Percentiles rank a stretch among this genome's conserved stretches.
phyloP scores from a whole-genome alignment of 2,113 vertebrate species.

The Corydoras maculifer region DNA sequence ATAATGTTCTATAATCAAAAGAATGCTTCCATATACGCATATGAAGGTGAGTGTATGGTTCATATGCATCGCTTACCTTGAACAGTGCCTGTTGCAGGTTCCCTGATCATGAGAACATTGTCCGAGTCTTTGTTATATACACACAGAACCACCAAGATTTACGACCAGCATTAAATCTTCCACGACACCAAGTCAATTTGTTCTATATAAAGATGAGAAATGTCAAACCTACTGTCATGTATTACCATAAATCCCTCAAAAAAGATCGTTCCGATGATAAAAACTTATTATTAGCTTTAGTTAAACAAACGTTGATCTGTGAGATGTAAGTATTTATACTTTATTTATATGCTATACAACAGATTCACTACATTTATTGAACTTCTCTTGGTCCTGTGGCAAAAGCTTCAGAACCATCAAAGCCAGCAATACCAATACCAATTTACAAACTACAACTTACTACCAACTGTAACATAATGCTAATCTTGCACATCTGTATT shows the following conservation, averaged over 20 bases:
- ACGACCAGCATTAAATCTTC: slow-evolving; percentile 5
- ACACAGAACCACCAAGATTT: slow-evolving; percentile 34
- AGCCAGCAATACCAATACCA: too few species aligned
- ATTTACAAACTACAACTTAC: too few species aligned
- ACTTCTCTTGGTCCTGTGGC: too few species aligned
- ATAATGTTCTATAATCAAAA: too few species aligned
- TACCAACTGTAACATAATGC: too few species aligned
- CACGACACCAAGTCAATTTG: slow-evolving; percentile 30
- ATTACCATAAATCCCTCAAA: slow-evolving; percentile 12
- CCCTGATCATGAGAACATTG: slow-evolving; percentile 4
- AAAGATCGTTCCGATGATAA: slow-evolving; percentile 12
- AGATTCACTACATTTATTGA: neutral
- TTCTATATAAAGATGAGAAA: slow-evolving; percentile 55
- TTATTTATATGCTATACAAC: neutral
- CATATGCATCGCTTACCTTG: slow-evolving; percentile 15
- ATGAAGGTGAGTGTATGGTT: neutral
- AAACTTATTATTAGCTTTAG: neutral
- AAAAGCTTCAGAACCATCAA: too few species aligned
- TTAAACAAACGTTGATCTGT: neutral
- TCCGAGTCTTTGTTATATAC: slow-evolving; percentile 48
- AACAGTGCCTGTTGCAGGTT: neutral
- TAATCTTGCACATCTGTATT: too few species aligned
- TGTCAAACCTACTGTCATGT: slow-evolving; percentile 26
- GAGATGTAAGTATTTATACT: too few species aligned
- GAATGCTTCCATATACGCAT: neutral